phyloP scores from a whole-genome alignment of 2,797 vertebrate species.

The Lutjanus campechanus region DNA sequence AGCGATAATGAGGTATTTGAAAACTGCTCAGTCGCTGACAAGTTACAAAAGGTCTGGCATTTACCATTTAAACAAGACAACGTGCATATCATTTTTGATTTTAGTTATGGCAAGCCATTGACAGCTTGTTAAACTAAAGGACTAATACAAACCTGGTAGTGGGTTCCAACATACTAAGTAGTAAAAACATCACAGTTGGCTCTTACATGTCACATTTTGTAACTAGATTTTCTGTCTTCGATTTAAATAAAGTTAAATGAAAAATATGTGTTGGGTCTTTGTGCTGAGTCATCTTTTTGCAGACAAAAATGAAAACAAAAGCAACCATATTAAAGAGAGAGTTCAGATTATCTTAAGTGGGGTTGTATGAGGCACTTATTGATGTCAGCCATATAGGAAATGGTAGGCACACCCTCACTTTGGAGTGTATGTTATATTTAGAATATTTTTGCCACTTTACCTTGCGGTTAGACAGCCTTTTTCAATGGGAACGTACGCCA shows the following conservation, averaged over 20 bases:
- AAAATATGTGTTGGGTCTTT: neutral
- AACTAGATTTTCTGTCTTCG: neutral
- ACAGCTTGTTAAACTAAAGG: neutral
- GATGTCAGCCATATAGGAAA: too few relatives aligned
- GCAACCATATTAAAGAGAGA: neutral
- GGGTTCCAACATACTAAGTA: neutral
- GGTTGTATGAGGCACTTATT: too few relatives aligned
- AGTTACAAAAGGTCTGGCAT: neutral
- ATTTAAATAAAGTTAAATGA: neutral
- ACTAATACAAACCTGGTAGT: constrained; percentile 20
- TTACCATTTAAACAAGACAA: constrained; percentile 14
- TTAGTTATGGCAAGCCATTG: neutral
- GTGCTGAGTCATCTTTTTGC: neutral
- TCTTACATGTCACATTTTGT: neutral
- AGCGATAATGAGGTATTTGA: constrained; percentile 11
- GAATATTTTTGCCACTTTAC: too few relatives aligned
- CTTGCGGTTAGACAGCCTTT: too few relatives aligned
- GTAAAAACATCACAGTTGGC: neutral
- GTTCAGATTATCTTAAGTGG: neutral
- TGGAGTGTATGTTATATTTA: too few relatives aligned
- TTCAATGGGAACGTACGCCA: too few relatives aligned
- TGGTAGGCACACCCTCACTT: too few relatives aligned
- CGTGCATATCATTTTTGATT: neutral
- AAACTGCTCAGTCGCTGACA: neutral
- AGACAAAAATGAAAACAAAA: neutral